Conservation (phyloP, 1,140 invertebrate genomes). For the Drosophila carrolli region DNA sequence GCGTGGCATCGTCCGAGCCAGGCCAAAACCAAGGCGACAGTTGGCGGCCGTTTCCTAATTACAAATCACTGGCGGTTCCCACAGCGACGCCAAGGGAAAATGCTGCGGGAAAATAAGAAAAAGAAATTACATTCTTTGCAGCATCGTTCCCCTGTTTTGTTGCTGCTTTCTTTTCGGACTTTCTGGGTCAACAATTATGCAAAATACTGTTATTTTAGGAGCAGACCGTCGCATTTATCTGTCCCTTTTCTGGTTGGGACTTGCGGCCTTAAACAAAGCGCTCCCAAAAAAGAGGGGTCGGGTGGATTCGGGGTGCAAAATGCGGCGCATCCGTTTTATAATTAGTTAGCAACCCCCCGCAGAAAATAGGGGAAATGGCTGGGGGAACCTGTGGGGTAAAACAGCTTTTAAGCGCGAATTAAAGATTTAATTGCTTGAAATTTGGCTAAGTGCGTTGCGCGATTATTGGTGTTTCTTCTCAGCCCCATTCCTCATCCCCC, state of each 20-base stretch:
- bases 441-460: conserved; percentile 64
- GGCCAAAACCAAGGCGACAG: conserved; percentile 73
- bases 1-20: conserved; percentile 54
- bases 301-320: conserved; percentile 15
- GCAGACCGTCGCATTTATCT: conserved; percentile 78
- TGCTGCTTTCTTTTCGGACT: conserved; percentile 63
- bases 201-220: conserved; percentile 80
- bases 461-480: conserved; percentile 52
- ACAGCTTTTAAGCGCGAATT: conserved; percentile 71
- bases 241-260: conserved; percentile 59
- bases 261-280: conserved; percentile 58
- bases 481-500: neutral
- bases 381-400: conserved; percentile 26
- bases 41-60: conserved; percentile 84
- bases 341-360: conserved; percentile 62
- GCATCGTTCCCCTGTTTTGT: conserved; percentile 36
- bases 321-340: conserved; percentile 75
- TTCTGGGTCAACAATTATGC: conserved; percentile 83
- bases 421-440: conserved; percentile 79
- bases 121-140: conserved; percentile 69
- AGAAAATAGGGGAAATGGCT: conserved; percentile 15
- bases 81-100: conserved; percentile 37
- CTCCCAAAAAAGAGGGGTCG: conserved; percentile 13
- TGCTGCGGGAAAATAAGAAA: conserved; percentile 36
- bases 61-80: conserved; percentile 75